phyloP scores from a whole-genome alignment of 1,140 invertebrate genomes.

The Polypedilum vanderplanki region DNA sequence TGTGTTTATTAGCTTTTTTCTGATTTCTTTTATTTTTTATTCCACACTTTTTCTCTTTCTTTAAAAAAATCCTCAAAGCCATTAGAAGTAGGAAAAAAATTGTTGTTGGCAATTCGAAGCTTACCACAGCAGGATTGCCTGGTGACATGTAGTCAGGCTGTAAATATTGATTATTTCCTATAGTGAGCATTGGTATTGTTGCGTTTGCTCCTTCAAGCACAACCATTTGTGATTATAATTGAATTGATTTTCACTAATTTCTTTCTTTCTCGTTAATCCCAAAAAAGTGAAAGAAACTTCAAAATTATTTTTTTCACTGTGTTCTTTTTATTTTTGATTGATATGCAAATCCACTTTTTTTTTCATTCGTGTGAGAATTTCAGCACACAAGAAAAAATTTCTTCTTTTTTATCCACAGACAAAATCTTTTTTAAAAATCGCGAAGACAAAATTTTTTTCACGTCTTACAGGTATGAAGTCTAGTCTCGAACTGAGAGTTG shows the following conservation, averaged over 20 bases:
- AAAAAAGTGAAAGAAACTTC: neutral
- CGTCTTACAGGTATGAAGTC: conserved; percentile 9
- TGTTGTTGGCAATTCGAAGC: conserved; percentile 42
- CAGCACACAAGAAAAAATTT: too few relatives aligned
- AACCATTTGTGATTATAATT: conserved; percentile 62
- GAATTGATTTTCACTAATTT: conserved; percentile 9
- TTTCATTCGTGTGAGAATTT: neutral
- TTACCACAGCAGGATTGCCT: conserved; percentile 78
- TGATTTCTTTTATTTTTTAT: conserved; percentile 7
- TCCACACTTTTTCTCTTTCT: conserved; percentile 29
- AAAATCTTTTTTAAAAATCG: neutral
- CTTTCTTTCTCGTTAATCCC: neutral
- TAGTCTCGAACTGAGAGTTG: neutral
- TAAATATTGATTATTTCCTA: conserved; percentile 84
- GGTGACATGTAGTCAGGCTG: conserved; percentile 89
- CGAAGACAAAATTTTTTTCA: neutral
- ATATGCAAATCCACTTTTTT: neutral
- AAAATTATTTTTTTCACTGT: neutral
- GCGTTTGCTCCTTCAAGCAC: conserved; percentile 77
- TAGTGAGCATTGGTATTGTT: conserved; percentile 61
- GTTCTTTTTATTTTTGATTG: neutral
- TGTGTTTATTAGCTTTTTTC: neutral
- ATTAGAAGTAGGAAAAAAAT: too few relatives aligned
- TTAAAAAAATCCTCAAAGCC: conserved; percentile 32
- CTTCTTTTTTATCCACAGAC: neutral